A percentile compares a stretch with the other conserved stretches of the same genome.
Evolutionary conservation across 2,113 vertebrate species (phyloP).

Genomic region (Oryctolagus cuniculus): DNA sequence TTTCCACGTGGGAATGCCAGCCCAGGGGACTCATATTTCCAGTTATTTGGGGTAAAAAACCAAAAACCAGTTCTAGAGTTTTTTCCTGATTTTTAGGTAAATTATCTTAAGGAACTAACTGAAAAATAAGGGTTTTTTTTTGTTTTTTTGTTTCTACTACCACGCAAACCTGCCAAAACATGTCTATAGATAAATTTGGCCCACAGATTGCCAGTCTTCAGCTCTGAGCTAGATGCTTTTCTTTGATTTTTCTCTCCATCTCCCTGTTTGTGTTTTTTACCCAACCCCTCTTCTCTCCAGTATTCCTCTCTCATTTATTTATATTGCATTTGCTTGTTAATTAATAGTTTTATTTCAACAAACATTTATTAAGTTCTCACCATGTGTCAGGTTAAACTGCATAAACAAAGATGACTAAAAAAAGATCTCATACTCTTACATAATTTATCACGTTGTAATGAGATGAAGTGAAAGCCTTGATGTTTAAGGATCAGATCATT

Average conservation of each 20-base stretch:
- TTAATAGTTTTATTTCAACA: constrained; percentile 8
- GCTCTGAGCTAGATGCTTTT: not conserved
- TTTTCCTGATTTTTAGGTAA: not conserved
- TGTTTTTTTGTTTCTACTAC: not conserved
- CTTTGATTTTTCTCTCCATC: not conserved
- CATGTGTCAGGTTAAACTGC: not conserved
- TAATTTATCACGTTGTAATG: constrained; percentile 40
- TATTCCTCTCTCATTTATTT: constrained; percentile 24
- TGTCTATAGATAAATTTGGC: not conserved
- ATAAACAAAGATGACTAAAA: constrained; percentile 34
- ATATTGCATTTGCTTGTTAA: constrained; percentile 23
- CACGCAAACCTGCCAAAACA: not conserved
- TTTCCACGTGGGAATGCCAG: not conserved
- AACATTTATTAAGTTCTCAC: not conserved
- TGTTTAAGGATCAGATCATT: not conserved
- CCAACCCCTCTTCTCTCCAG: not conserved
- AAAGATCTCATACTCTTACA: not conserved
- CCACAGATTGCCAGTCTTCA: not conserved
- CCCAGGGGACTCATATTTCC: not conserved
- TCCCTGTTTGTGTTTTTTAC: not conserved
- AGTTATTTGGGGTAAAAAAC: not conserved
- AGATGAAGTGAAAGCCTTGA: constrained; percentile 11
- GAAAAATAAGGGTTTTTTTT: not conserved
- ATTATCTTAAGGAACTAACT: not conserved
- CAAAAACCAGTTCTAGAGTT: not conserved